These are phyloP conservation scores for Tokudaia muenninki DNA, from an alignment of 2,797 vertebrate genomes.

Conservation along the genomic window DNA sequence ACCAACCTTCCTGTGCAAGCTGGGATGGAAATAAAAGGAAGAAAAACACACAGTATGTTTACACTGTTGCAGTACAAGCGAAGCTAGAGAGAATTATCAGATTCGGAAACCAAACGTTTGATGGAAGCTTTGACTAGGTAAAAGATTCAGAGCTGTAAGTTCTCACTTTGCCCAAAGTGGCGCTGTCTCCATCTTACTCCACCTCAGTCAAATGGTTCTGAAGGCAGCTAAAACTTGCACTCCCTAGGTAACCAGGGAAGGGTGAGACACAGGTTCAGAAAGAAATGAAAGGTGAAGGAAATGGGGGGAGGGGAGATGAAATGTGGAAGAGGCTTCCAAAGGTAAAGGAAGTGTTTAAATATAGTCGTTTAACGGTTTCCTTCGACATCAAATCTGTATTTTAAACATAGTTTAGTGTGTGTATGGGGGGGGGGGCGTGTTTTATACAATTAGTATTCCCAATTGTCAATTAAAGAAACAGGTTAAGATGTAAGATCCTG, in stretches of 20 bases:
- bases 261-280: background rate
- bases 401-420: background rate
- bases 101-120: background rate
- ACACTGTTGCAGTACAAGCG: background rate
- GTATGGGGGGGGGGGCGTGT: background rate
- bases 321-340: conserved; percentile 13
- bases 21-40: conserved; percentile 68
- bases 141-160: background rate
- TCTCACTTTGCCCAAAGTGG: conserved; percentile 34
- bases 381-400: background rate
- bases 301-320: background rate
- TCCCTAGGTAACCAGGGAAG: conserved; percentile 20
- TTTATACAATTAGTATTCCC: background rate
- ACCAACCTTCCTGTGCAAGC: conserved; percentile 65
- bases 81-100: conserved; percentile 15
- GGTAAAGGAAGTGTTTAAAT: background rate
- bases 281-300: background rate
- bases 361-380: conserved; percentile 10
- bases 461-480: conserved; percentile 12
- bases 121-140: background rate
- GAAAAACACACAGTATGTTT: conserved; percentile 31
- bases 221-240: background rate
- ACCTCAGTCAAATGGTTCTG: background rate
- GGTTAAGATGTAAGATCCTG: background rate
- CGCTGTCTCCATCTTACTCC: conserved; percentile 41